Conservation (phyloP, 2,113 vertebrate species). For the Phrynosoma blainvillii region DNA sequence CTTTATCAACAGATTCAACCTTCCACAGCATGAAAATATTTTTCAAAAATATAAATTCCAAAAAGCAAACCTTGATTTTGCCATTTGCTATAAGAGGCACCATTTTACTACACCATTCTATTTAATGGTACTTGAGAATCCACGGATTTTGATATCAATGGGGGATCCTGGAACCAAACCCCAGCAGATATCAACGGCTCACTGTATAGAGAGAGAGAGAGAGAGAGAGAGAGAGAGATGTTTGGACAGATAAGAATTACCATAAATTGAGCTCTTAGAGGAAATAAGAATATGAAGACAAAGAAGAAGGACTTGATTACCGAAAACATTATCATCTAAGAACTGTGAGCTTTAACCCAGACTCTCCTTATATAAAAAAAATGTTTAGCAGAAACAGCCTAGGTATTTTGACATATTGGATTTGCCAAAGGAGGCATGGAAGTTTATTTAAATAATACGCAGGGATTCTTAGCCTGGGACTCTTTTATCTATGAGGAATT, state of each 20-base stretch:
- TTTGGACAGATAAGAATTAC: not conserved
- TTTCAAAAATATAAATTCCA: too few relatives aligned
- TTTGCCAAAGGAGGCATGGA: too few relatives aligned
- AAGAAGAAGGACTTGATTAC: not conserved
- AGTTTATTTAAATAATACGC: not conserved
- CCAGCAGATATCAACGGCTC: too few relatives aligned
- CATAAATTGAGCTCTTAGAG: not conserved
- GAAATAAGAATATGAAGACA: not conserved
- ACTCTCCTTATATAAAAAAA: not conserved
- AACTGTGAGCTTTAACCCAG: not conserved
- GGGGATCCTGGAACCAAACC: too few relatives aligned
- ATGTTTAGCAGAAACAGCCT: not conserved
- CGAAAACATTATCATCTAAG: not conserved
- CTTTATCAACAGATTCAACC: too few relatives aligned
- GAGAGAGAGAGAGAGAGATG: not conserved
- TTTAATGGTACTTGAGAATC: too few relatives aligned
- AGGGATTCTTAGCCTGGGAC: not conserved
- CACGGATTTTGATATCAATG: too few relatives aligned
- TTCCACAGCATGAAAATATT: too few relatives aligned
- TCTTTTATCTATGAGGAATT: not conserved
- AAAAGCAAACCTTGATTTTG: too few relatives aligned
- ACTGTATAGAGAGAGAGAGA: too few relatives aligned
- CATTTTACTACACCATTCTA: too few relatives aligned
- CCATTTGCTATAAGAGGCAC: too few relatives aligned
- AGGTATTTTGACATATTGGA: not conserved